Conservation (phyloP, 2,113 vertebrate genomes). For the Chionis minor region DNA sequence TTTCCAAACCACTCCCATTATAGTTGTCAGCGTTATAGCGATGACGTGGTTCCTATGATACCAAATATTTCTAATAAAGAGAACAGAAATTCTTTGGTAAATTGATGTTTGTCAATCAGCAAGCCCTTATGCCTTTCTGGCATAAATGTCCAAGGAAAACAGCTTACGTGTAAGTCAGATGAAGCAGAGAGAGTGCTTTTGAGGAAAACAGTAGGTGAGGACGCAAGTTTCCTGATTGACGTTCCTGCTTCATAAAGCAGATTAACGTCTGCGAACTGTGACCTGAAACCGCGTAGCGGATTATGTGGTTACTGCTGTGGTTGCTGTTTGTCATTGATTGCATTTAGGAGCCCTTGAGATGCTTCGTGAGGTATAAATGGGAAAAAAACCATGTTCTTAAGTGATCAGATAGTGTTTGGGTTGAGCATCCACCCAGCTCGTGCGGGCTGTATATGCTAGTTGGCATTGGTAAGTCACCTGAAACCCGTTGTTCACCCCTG, state of each 20-base stretch:
- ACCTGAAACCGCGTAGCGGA: rapidly evolving
- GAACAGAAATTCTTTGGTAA: background rate
- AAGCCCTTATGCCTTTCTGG: background rate
- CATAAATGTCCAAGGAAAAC: background rate
- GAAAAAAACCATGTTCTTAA: background rate
- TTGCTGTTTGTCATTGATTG: background rate
- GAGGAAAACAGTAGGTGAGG: background rate
- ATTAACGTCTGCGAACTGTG: background rate
- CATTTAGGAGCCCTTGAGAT: background rate
- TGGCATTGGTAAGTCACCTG: background rate
- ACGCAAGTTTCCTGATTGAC: background rate
- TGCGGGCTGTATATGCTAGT: rapidly evolving
- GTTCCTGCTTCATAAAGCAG: background rate
- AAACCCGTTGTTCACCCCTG: rapidly evolving
- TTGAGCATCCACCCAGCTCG: background rate
- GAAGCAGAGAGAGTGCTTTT: background rate
- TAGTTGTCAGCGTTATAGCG: background rate
- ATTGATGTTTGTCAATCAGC: background rate
- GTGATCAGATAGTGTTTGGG: background rate
- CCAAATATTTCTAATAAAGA: background rate
- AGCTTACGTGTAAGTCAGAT: background rate
- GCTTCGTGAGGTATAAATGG: background rate
- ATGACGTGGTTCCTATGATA: background rate
- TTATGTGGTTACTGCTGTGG: background rate
- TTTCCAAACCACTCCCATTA: background rate